These are phyloP conservation scores for Orchesella flavescens DNA, from an alignment of 2,888 invertebrate genomes.

Conservation along the genomic window DNA sequence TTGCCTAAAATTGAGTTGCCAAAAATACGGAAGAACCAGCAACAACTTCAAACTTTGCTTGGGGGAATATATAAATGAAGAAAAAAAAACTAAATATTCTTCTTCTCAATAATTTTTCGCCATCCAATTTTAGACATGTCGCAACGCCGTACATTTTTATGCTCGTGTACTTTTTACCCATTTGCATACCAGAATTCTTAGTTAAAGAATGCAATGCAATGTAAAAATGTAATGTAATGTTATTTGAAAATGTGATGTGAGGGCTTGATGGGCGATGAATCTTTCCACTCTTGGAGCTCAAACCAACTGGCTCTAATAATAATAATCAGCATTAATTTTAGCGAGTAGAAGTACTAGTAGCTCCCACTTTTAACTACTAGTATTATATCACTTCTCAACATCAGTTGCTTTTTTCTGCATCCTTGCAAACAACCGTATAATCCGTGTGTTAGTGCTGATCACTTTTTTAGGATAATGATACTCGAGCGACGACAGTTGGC, in stretches of 20 bases:
- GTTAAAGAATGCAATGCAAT: background rate
- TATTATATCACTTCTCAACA: background rate
- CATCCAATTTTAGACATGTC: constrained; percentile 71
- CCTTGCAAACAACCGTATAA: constrained; percentile 10
- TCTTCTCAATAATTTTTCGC: constrained; percentile 70
- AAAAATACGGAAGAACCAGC: constrained; percentile 57
- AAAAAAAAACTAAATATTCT: constrained; percentile 27
- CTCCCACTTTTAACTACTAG: constrained; percentile 41
- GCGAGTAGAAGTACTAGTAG: no score
- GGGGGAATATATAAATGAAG: constrained; percentile 13
- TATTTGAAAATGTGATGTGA: background rate
- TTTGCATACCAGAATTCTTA: constrained; percentile 64
- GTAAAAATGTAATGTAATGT: no score
- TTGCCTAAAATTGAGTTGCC: constrained; percentile 71
- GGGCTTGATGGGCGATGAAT: background rate
- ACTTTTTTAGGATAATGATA: constrained; percentile 52
- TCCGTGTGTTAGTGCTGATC: constrained; percentile 39
- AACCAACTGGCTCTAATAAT: constrained; percentile 43
- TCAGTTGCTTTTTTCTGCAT: background rate
- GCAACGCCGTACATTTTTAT: constrained; percentile 38
- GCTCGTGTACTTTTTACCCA: constrained; percentile 47
- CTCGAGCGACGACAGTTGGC: constrained; percentile 58
- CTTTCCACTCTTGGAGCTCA: constrained; percentile 9
- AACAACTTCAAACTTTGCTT: no score
- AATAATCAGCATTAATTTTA: constrained; percentile 63